phyloP scores from a whole-genome alignment of 2,888 invertebrate species.

The Pediacus dermestoides region DNA sequence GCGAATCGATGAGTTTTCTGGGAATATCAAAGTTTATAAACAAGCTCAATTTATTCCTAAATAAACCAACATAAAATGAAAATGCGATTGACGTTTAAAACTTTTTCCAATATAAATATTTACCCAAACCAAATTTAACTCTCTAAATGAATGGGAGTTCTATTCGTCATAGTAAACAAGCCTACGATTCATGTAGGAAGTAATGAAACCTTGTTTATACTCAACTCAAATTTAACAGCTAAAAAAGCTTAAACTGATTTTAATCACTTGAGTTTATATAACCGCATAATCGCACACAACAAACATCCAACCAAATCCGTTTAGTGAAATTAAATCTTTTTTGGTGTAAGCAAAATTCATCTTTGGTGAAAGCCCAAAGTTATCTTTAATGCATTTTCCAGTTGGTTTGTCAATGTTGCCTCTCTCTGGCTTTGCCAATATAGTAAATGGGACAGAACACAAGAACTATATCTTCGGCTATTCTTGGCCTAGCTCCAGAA shows the following conservation, averaged over 20 bases:
- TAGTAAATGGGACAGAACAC: constrained; percentile 5
- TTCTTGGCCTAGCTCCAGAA: constrained; percentile 4
- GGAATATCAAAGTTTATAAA: too few relatives aligned
- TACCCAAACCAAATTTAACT: constrained; percentile 15
- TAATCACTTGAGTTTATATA: too few relatives aligned
- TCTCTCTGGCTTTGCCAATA: constrained; percentile 2
- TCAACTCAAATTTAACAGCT: too few relatives aligned
- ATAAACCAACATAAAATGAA: too few relatives aligned
- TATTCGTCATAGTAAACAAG: constrained; percentile 23
- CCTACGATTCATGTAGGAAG: constrained; percentile 19
- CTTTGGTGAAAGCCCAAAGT: constrained; percentile 1
- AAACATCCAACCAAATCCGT: too few relatives aligned
- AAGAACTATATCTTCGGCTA: constrained; percentile 8
- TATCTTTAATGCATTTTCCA: constrained; percentile 6
- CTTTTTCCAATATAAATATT: constrained; percentile 21
- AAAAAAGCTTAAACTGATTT: too few relatives aligned
- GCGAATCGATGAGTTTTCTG: too few relatives aligned
- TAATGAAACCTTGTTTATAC: constrained; percentile 22
- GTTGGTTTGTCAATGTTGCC: constrained; percentile 5
- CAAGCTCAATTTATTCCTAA: too few relatives aligned
- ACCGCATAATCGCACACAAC: too few relatives aligned
- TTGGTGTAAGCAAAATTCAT: neutral
- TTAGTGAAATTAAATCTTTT: too few relatives aligned
- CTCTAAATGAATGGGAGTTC: constrained; percentile 22
- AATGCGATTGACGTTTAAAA: neutral